Percentiles rank a stretch among this genome's conserved stretches.
These are phyloP conservation scores for Pocillopora grandis DNA, from an alignment of 92 coral and sea anemone species.

Conservation along the genomic window DNA sequence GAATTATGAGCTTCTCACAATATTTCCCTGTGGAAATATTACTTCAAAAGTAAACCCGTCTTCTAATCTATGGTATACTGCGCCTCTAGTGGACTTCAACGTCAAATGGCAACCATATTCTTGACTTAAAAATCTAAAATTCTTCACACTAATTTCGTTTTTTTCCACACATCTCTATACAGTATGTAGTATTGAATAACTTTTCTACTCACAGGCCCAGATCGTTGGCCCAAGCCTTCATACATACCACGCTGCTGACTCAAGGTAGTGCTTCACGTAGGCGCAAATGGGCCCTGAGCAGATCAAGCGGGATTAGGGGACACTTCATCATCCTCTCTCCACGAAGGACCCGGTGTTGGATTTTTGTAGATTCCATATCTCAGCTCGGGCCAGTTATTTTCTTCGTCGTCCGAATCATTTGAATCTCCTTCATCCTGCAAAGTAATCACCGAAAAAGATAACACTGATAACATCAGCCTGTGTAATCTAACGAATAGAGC, in stretches of 20 bases:
- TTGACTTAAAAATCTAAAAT: too few relatives aligned
- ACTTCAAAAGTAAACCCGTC: not conserved
- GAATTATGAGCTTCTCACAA: not conserved
- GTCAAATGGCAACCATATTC: too few relatives aligned
- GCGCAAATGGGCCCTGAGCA: not conserved
- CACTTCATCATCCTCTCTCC: conserved; percentile 32
- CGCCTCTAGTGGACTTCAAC: too few relatives aligned
- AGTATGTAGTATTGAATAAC: too few relatives aligned
- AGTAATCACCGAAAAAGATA: too few relatives aligned
- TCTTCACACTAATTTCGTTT: too few relatives aligned
- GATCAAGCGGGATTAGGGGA: conserved; percentile 15
- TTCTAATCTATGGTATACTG: too few relatives aligned
- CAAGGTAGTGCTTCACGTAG: not conserved
- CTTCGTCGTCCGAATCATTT: not conserved
- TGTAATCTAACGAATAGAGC: too few relatives aligned
- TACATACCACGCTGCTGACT: conserved; percentile 2
- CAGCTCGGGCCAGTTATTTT: conserved; percentile 25
- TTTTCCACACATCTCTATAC: too few relatives aligned
- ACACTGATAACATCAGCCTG: too few relatives aligned
- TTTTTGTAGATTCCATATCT: conserved; percentile 31
- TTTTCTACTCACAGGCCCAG: too few relatives aligned
- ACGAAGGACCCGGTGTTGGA: conserved; percentile 22
- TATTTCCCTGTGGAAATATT: not conserved
- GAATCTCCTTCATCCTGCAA: not conserved
- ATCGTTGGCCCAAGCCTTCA: not conserved